Evolutionary conservation across 2,797 vertebrate genomes (phyloP), one percentile per base, ranked within the genome.

Genomic region (Trichosurus vulpecula): DNA sequence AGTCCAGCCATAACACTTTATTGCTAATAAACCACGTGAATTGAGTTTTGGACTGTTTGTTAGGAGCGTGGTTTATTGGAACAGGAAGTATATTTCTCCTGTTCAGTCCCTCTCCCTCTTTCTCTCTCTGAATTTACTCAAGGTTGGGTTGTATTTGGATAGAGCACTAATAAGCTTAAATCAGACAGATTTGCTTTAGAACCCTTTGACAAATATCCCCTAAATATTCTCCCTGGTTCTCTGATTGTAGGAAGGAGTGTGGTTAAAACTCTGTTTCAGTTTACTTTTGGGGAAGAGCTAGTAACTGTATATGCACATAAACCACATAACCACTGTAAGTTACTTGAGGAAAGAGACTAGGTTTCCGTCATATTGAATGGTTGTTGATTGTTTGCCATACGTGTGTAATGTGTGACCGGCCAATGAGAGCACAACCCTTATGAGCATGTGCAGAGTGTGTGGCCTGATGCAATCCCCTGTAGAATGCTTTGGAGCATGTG

Each of bases 111-210:
- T 51, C 41, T 87, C 74, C 41, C 41, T 47, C 22, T 87, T 47
- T 87, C 74, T 87, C 74, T 87, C 74, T 87, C 41, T 87, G 74
- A 87, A 87, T 87, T 87, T 87, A 87, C 74, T 87, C 41, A 87
- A 51, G 74, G 74, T 51, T 87, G 74, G 74, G 74, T 87, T 87
- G 41, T 87, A 47, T 87, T 87, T 87, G 74, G 74, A 47, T 47
- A 51, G 74, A 51, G 74, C 41, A 87, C 87, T 87, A 87, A 87
- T 87, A 87, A 87, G 41, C 51, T 87, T 87, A 87, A 87, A 51
- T 87, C 47, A 87, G 41, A 47, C 47, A 81, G 66, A 3, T 51
- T 25, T 47, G 8, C 74, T 87, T 87, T 87, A 87, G 74, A 87
- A 87, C 22, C 25, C 74, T 87, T 87, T 51, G 41, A 87, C 22